phyloP scores from a whole-genome alignment of 2,888 invertebrate species.

The Leptopterna dolabrata region DNA sequence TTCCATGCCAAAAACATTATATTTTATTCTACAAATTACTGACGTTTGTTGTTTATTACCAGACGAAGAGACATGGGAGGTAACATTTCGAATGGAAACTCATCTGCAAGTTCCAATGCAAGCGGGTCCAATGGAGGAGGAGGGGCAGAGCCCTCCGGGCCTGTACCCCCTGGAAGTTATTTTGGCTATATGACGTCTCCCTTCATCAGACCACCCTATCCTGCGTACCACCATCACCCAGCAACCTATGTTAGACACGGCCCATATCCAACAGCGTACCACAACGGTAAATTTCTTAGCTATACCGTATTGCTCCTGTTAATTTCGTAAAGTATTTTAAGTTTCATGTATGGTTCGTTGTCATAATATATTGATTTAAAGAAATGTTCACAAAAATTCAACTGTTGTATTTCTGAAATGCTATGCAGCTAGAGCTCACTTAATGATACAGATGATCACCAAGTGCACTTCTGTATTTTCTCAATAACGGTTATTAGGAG shows the following conservation, averaged over 20 bases:
- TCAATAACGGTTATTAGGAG: too few relatives aligned
- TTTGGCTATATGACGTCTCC: conserved; percentile 52
- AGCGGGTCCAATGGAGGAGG: conserved; percentile 41
- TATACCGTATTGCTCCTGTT: too few relatives aligned
- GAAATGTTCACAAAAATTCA: too few relatives aligned
- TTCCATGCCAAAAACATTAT: too few relatives aligned
- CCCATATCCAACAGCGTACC: conserved; percentile 45
- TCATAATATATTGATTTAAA: too few relatives aligned
- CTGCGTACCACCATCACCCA: conserved; percentile 41
- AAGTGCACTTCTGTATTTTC: too few relatives aligned
- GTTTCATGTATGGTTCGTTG: too few relatives aligned
- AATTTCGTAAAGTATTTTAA: too few relatives aligned
- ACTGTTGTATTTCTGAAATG: too few relatives aligned
- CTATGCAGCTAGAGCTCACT: too few relatives aligned
- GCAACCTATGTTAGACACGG: conserved; percentile 48
- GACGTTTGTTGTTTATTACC: conserved; percentile 9
- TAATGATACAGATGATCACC: too few relatives aligned
- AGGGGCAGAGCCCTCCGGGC: conserved; percentile 50
- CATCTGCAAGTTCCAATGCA: conserved; percentile 32
- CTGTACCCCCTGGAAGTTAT: conserved; percentile 54
- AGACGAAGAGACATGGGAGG: conserved; percentile 60
- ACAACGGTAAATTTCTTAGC: conserved; percentile 28
- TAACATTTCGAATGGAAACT: conserved; percentile 55
- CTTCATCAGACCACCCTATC: conserved; percentile 40
- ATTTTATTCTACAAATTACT: too few relatives aligned